Conservation (phyloP, 2,113 vertebrate species). For the Paramormyrops kingsleyae region DNA sequence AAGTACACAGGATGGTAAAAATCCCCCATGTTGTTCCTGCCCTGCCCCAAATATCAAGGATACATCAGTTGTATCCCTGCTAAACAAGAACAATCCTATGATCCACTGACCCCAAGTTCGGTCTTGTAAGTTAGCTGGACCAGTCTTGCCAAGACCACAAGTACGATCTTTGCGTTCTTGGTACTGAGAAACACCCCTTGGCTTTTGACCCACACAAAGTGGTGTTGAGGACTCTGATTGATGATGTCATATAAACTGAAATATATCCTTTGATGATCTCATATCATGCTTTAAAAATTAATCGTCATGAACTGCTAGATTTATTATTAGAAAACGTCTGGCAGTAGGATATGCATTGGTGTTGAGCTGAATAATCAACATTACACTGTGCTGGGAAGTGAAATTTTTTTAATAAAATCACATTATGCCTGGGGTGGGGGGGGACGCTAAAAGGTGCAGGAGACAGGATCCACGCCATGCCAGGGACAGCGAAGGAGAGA, state of each 20-base stretch:
- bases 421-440: not conserved
- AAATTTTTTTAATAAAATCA: not conserved
- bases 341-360: not conserved
- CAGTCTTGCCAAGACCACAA: not conserved
- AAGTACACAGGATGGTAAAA: too few relatives aligned
- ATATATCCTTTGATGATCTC: not conserved
- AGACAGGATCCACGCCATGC: not conserved
- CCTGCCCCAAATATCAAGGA: too few relatives aligned
- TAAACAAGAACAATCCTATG: too few relatives aligned
- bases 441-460: not conserved
- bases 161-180: not conserved
- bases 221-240: not conserved
- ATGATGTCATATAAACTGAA: not conserved
- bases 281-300: not conserved
- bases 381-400: not conserved
- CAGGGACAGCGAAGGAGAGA: not conserved
- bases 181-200: not conserved
- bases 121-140: not conserved
- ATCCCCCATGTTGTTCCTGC: too few relatives aligned
- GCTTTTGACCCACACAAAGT: not conserved
- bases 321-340: not conserved
- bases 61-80: too few relatives aligned
- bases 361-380: not conserved
- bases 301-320: not conserved
- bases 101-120: not conserved